Evolutionary conservation across 2,888 invertebrate species (phyloP).

Genomic region (Mylabris sibirica): DNA sequence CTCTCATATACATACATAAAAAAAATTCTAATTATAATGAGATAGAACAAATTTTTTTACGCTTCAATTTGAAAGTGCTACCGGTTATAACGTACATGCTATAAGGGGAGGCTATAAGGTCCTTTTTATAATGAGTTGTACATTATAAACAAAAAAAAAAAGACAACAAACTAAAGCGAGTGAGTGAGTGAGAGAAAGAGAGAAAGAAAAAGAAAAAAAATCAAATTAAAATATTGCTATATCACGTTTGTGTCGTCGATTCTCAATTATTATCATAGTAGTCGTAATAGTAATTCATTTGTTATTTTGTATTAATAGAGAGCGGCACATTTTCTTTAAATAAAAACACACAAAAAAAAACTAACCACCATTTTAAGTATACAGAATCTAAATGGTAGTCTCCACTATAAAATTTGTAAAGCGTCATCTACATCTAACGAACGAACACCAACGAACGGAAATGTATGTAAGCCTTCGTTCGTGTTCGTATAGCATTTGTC

Average conservation of each 20-base stretch:
- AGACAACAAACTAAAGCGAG: too few species aligned
- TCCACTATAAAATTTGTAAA: too few species aligned
- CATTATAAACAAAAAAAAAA: too few species aligned
- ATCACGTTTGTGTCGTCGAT: constrained; percentile 48
- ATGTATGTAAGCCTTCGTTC: too few species aligned
- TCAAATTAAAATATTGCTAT: constrained; percentile 59
- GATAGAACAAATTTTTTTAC: constrained; percentile 55
- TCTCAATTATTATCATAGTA: background rate
- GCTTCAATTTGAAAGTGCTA: constrained; percentile 59
- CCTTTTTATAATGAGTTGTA: background rate
- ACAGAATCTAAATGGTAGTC: too few species aligned
- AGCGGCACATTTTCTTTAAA: constrained; percentile 9
- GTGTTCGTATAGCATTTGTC: too few species aligned
- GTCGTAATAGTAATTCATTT: background rate
- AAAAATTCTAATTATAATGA: constrained; percentile 40
- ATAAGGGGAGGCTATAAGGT: background rate
- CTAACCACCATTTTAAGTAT: too few species aligned
- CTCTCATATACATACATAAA: constrained; percentile 19
- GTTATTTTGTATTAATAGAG: background rate
- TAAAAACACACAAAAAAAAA: background rate
- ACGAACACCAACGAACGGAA: too few species aligned
- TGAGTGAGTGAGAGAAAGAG: constrained; percentile 34
- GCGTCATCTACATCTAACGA: too few species aligned
- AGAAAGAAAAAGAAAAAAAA: constrained; percentile 46
- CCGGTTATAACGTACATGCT: constrained; percentile 49